Base-by-base conservation (phyloP, 2,888 invertebrate species). In the Zonitis immaculata region DNA sequence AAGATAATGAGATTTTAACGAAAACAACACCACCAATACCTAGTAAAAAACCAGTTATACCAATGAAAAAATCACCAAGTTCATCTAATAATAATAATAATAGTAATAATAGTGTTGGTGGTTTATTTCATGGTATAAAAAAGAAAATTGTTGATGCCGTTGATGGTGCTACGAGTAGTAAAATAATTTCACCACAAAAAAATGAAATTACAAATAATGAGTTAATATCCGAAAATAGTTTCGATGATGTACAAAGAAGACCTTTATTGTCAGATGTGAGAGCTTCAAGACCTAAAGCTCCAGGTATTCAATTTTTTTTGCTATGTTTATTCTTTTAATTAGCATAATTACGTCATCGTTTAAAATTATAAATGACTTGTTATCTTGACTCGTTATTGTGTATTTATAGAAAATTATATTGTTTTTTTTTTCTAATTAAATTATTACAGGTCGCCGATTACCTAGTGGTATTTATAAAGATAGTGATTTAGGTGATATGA, bases 11-110 rank as follows among this genome's bases (percentile, higher is more conserved):
- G 57, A 54, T 32, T 49, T 6, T 39, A 20, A 62, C 58, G 39
- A 63, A 74, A 53, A 76, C 75, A 45, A 77, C 78, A 32, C 80
- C 80, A n/a, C 79, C 80, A 26, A 71, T 80, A 57, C 74, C 80
- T 35, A 75, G 76, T 45, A 81, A 82, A 63, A 87, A 87, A 73
- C 87, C 87, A 7, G 77, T 78, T 45, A 81, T 87, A 69, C 83
- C 86, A 60, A 76, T 82, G 32, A 87, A 87, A 73, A 87, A 87
- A 65, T 83, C 85, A 51, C 84, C 86, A 6, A 80, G 82, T 6
- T 73, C 76, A 42, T 70, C 69, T 80, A 20, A 11, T 6, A 39
- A 18, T 39, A 39, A 11, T 18, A 18, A 2, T 7, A 14, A 11
- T 27, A 11, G 27, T 27, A 11, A 11, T 27, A 6, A 11, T 28